Percentiles rank a stretch among this genome's conserved stretches.
Conservation (phyloP, 2,888 invertebrate genomes). For the Cryptocheilus praepositus region DNA sequence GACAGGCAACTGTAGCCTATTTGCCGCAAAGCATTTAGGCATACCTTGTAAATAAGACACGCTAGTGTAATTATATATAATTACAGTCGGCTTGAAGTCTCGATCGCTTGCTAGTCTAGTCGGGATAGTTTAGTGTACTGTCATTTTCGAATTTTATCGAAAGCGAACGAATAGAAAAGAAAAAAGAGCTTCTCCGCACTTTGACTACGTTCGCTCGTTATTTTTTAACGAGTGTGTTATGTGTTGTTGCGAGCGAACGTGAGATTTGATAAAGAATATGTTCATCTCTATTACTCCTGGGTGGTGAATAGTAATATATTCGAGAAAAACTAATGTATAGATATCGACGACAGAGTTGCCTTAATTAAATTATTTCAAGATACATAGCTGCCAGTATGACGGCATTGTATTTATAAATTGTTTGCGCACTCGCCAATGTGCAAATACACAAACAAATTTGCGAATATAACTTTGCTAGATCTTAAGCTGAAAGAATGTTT, state of each 20-base stretch:
- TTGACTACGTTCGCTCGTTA: constrained; percentile 15
- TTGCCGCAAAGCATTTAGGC: constrained; percentile 30
- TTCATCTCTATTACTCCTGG: constrained; percentile 40
- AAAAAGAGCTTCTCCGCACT: constrained; percentile 15
- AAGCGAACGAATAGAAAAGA: constrained; percentile 7
- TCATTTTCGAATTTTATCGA: constrained; percentile 21
- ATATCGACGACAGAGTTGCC: constrained; percentile 65
- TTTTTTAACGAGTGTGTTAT: constrained; percentile 17
- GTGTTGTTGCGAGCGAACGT: constrained; percentile 27
- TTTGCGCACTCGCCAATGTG: constrained; percentile 15
- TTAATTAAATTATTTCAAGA: constrained; percentile 68
- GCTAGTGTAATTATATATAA: constrained; percentile 40
- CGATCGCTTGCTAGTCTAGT: constrained; percentile 71
- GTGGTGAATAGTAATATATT: constrained; percentile 56
- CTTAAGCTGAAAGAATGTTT: constrained; percentile 58
- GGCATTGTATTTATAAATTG: constrained; percentile 22
- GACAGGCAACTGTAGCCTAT: constrained; percentile 33
- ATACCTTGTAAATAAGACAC: constrained; percentile 44
- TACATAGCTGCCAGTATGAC: constrained; percentile 15
- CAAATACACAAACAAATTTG: constrained; percentile 27
- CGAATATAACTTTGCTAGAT: constrained; percentile 45
- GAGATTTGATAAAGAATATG: constrained; percentile 17
- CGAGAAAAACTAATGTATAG: constrained; percentile 51
- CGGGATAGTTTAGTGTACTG: constrained; percentile 53
- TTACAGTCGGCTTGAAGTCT: constrained; percentile 53